Evolutionary conservation across 2,113 vertebrate genomes (phyloP).

Genomic region (Tamias sibiricus): DNA sequence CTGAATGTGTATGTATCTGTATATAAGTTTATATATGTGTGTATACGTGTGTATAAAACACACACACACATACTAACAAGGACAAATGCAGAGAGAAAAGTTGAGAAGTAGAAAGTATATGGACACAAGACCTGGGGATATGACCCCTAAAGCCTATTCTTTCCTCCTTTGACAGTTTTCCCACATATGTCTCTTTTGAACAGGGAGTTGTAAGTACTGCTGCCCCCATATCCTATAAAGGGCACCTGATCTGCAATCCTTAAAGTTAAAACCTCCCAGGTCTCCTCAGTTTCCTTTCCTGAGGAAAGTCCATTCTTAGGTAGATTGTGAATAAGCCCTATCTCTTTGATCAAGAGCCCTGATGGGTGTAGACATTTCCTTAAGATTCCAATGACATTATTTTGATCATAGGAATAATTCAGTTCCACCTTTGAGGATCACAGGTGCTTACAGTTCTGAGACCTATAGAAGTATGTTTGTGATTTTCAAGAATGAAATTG

Average conservation of each 20-base stretch:
- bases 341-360: not conserved
- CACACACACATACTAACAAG: not conserved
- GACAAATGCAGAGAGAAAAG: not conserved
- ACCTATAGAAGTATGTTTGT: not conserved
- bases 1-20: not conserved
- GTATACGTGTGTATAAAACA: not conserved
- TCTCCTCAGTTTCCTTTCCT: not conserved
- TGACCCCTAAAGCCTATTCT: not conserved
- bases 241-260: not conserved
- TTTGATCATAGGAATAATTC: not conserved
- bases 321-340: not conserved
- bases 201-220: not conserved
- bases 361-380: not conserved
- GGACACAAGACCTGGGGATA: not conserved
- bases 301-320: not conserved
- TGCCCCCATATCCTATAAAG: fast-evolving
- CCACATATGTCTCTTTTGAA: not conserved
- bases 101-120: not conserved
- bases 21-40: not conserved
- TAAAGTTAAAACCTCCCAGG: not conserved
- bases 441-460: not conserved
- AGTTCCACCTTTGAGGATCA: not conserved
- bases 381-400: not conserved
- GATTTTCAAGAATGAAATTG: not conserved
- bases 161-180: not conserved